These are phyloP conservation scores for Thunnus albacares DNA, from an alignment of 2,797 vertebrate species.

Conservation along the genomic window DNA sequence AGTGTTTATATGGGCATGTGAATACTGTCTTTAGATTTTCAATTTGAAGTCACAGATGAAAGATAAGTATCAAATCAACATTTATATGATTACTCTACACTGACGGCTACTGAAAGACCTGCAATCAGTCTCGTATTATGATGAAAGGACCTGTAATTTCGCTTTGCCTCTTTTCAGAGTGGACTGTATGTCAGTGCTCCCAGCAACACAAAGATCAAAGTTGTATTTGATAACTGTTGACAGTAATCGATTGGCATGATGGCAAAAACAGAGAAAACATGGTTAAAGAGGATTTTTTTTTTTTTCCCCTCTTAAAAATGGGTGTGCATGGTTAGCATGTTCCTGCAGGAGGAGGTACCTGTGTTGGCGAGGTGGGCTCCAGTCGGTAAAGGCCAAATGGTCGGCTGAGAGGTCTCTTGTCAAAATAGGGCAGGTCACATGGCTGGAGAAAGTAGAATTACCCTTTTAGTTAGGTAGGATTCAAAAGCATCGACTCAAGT, in stretches of 20 bases:
- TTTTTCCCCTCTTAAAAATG: not conserved
- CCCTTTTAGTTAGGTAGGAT: not conserved
- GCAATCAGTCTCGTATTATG: constrained; percentile 19
- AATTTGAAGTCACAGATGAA: not conserved
- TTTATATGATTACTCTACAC: constrained; percentile 7
- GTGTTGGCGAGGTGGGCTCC: constrained; percentile 88
- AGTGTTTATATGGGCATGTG: not conserved
- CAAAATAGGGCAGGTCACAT: constrained; percentile 88
- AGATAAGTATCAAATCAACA: constrained; percentile 14
- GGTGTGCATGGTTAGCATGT: not conserved
- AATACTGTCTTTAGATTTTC: not conserved
- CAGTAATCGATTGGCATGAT: not conserved
- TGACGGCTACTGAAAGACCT: constrained; percentile 8
- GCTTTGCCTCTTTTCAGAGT: not conserved
- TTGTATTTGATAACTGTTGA: not conserved
- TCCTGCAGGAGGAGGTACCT: constrained; percentile 67
- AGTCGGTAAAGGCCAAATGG: constrained; percentile 87
- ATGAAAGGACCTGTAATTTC: not conserved
- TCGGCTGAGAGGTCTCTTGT: constrained; percentile 86
- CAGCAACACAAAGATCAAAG: too few relatives aligned
- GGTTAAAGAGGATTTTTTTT: not conserved
- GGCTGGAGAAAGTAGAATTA: constrained; percentile 68
- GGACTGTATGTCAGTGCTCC: not conserved
- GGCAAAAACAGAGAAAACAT: not conserved
- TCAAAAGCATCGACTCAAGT: not conserved